A percentile compares a stretch with the other conserved stretches of the same genome.
These are phyloP conservation scores for Simalia tracyae DNA, from an alignment of 2,797 vertebrate genomes.

Conservation along the genomic window DNA sequence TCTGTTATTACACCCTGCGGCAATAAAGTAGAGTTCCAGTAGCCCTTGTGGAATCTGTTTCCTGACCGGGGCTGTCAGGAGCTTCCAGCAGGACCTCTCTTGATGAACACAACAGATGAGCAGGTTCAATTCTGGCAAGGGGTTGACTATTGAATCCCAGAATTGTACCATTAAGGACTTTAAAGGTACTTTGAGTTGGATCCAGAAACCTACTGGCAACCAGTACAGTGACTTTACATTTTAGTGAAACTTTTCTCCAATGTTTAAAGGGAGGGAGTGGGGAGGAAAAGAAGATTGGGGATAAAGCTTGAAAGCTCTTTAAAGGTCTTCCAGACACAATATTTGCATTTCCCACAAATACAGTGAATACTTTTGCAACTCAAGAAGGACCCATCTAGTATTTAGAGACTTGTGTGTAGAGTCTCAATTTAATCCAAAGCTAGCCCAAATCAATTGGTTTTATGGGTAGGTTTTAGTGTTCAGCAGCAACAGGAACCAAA, in stretches of 20 bases:
- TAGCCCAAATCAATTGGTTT: background rate
- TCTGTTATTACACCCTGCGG: background rate
- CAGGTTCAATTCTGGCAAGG: background rate
- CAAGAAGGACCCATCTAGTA: background rate
- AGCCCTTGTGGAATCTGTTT: background rate
- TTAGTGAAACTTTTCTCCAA: slow-evolving; percentile 60
- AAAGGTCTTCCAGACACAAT: slow-evolving; percentile 37
- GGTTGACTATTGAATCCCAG: background rate
- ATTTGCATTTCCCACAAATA: slow-evolving; percentile 42
- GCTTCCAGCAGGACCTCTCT: background rate
- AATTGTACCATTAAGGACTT: background rate
- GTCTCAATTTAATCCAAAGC: background rate
- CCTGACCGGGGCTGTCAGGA: background rate
- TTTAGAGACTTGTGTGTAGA: background rate
- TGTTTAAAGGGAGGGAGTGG: slow-evolving; percentile 61
- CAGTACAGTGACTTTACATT: background rate
- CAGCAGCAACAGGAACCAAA: slow-evolving; percentile 32
- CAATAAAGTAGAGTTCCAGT: background rate
- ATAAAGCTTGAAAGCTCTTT: slow-evolving; percentile 38
- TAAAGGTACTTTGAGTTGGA: background rate
- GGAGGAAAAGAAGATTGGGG: background rate
- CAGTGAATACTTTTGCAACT: background rate
- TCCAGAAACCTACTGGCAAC: background rate
- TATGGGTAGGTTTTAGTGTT: slow-evolving; percentile 14
- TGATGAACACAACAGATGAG: background rate